Evolutionary conservation across 2,113 vertebrate species (phyloP).

Genomic region (Kryptolebias marmoratus): DNA sequence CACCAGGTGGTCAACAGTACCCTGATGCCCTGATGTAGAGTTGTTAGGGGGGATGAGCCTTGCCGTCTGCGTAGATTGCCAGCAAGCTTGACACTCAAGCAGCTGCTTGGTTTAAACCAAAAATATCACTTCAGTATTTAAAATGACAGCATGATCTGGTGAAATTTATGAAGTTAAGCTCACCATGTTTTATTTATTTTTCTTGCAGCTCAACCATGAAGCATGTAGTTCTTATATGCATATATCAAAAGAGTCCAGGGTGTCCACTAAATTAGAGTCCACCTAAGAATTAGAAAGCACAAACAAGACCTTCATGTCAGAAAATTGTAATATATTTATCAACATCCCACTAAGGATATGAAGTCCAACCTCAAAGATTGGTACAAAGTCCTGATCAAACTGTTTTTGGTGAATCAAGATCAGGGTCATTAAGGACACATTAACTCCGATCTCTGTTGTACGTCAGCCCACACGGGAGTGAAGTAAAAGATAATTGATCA

Average conservation of each 20-base stretch:
- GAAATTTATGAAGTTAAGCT: not conserved
- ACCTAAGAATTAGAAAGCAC: constrained; percentile 34
- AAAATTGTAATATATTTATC: constrained; percentile 49
- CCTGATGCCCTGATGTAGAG: constrained; percentile 55
- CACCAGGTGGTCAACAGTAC: constrained; percentile 66
- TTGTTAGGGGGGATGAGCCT: constrained; percentile 7
- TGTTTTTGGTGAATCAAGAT: too few relatives aligned
- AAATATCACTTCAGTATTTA: not conserved
- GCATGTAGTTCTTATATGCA: not conserved
- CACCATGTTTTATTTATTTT: not conserved
- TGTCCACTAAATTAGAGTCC: not conserved
- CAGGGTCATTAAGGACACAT: too few relatives aligned
- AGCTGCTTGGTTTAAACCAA: constrained; percentile 15
- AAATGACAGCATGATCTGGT: constrained; percentile 6
- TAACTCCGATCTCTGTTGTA: too few relatives aligned
- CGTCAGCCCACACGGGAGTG: too few relatives aligned
- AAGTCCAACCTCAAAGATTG: too few relatives aligned
- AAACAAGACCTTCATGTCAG: constrained; percentile 47
- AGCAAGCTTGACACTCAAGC: constrained; percentile 25
- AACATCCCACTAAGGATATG: not conserved
- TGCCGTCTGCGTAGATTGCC: constrained; percentile 17
- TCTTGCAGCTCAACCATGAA: not conserved
- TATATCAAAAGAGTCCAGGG: too few relatives aligned
- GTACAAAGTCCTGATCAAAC: too few relatives aligned
- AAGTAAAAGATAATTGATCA: too few relatives aligned